A percentile compares a stretch with the other conserved stretches of the same genome.
These are phyloP conservation scores for Adelphocoris suturalis DNA, from an alignment of 2,888 invertebrate species.

Conservation along the genomic window DNA sequence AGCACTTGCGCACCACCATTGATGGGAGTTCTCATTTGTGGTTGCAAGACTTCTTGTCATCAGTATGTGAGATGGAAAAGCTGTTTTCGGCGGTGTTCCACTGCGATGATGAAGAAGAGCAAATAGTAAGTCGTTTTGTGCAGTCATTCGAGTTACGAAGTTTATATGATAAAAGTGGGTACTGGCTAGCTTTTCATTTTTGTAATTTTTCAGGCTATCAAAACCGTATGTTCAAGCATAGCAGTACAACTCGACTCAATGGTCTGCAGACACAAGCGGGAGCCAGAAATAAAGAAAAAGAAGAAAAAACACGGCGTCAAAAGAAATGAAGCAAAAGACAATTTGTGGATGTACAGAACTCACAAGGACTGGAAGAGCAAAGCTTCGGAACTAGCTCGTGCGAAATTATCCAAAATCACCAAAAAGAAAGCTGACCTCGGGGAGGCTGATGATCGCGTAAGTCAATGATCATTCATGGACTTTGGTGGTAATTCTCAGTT, in stretches of 20 bases:
- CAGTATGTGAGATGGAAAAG: slow-evolving; percentile 62
- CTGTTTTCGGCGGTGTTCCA: slow-evolving; percentile 53
- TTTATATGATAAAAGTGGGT: not conserved
- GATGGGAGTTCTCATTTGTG: slow-evolving; percentile 52
- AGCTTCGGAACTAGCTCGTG: slow-evolving; percentile 62
- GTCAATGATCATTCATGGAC: not conserved
- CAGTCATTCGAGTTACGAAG: too few relatives aligned
- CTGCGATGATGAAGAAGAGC: slow-evolving; percentile 34
- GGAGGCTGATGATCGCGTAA: slow-evolving; percentile 30
- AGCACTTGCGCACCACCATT: slow-evolving; percentile 52
- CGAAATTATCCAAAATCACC: slow-evolving; percentile 32
- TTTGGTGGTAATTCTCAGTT: not conserved
- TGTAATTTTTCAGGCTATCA: slow-evolving; percentile 16
- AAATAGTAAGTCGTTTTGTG: slow-evolving; percentile 43
- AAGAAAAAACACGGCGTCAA: slow-evolving; percentile 52
- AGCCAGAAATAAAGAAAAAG: slow-evolving; percentile 54
- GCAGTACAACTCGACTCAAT: slow-evolving; percentile 22
- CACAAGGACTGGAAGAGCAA: slow-evolving; percentile 66
- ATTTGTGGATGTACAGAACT: slow-evolving; percentile 68
- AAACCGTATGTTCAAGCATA: slow-evolving; percentile 46
- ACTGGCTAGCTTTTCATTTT: not conserved
- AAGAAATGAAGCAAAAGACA: slow-evolving; percentile 52
- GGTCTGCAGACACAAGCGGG: slow-evolving; percentile 12
- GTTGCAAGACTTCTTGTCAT: slow-evolving; percentile 65
- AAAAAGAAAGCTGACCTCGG: slow-evolving; percentile 45